A percentile compares a stretch with the other conserved stretches of the same genome.
These are phyloP conservation scores for Hippopotamyrus pictus DNA, from an alignment of 2,797 vertebrate species.

Conservation along the genomic window DNA sequence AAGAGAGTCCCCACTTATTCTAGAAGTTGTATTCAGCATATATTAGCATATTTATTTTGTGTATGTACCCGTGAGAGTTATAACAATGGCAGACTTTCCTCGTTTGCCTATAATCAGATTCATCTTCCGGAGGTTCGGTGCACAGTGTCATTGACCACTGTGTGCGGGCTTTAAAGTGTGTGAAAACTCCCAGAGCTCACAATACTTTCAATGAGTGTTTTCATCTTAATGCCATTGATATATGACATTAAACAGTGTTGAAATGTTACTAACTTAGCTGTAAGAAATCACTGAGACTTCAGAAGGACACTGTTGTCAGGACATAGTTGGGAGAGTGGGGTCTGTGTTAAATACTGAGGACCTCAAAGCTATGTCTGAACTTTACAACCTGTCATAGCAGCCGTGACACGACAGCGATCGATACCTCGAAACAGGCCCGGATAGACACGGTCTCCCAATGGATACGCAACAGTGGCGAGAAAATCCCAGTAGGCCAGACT, in stretches of 20 bases:
- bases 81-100: not conserved
- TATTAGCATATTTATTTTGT: not conserved
- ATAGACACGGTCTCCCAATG: not conserved
- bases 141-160: not conserved
- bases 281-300: not conserved
- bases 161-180: not conserved
- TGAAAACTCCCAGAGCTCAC: not conserved
- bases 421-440: not conserved
- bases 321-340: not conserved
- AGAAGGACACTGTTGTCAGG: not conserved
- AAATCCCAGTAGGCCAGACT: not conserved
- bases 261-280: not conserved
- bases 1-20: not conserved
- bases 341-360: not conserved
- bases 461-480: not conserved
- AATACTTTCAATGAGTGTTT: not conserved
- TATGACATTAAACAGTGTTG: not conserved
- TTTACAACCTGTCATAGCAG: not conserved
- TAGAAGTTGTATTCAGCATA: not conserved
- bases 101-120: not conserved
- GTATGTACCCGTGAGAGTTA: not conserved
- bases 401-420: not conserved
- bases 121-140: not conserved
- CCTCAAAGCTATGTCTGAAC: conserved; percentile 4
- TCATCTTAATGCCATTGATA: not conserved